A percentile compares a stretch with the other conserved stretches of the same genome.
Conservation (phyloP, 2,888 invertebrate genomes). For the Rugalucina vietnamica region DNA sequence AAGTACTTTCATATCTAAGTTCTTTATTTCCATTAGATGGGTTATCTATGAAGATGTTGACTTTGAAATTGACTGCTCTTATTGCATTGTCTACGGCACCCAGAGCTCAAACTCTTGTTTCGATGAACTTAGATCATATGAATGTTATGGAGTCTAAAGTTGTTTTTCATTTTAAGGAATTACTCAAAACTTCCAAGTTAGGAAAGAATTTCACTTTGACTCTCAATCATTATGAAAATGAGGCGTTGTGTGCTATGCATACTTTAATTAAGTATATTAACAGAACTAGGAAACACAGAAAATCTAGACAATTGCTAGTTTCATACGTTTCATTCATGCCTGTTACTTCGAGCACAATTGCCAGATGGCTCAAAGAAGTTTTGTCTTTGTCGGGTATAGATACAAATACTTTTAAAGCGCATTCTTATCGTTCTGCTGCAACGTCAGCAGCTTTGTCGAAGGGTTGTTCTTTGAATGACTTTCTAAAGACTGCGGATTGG, state of each 20-base stretch:
- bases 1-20: conserved; percentile 27
- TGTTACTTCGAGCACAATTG: conserved; percentile 48
- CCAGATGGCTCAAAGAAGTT: conserved; percentile 47
- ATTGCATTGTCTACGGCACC: conserved; percentile 33
- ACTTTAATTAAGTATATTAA: conserved; percentile 35
- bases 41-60: conserved; percentile 38
- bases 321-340: conserved; percentile 46
- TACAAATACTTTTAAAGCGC: conserved; percentile 36
- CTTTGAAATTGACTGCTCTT: conserved; percentile 39
- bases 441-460: conserved; percentile 30
- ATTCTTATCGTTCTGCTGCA: conserved; percentile 39
- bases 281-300: neutral
- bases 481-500: conserved; percentile 43
- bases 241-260: conserved; percentile 46
- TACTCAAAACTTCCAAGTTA: conserved; percentile 17
- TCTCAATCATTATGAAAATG: conserved; percentile 36
- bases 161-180: conserved; percentile 15
- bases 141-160: neutral
- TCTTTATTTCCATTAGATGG: conserved; percentile 10
- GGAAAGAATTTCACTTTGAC: conserved; percentile 21
- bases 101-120: conserved; percentile 35
- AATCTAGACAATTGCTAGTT: conserved; percentile 22
- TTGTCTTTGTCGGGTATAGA: conserved; percentile 37
- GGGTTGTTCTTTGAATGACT: conserved; percentile 28
- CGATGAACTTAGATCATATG: conserved; percentile 34